Base-by-base conservation (phyloP, 2,113 vertebrate species). In the Sturnus vulgaris region DNA sequence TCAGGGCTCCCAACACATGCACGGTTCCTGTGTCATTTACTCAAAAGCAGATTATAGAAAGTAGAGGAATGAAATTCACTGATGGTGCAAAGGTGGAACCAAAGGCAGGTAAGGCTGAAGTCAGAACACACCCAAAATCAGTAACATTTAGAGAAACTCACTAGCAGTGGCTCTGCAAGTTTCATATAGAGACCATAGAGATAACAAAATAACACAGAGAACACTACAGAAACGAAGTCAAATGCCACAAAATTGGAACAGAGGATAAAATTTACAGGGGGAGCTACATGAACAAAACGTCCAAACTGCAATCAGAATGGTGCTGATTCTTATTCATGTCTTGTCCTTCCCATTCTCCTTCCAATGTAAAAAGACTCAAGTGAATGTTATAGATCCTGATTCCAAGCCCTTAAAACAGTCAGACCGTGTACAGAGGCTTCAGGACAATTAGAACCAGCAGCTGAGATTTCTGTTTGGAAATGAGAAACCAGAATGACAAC, bases 1-100 rank as follows among this genome's bases (percentile, higher is more conserved):
- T 88, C 71, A 81, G 92, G 78, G 55, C 20, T 15, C 27, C 15
- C 9, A 53, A 25, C 33, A 60, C 7, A 46, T 3, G 25, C 10
- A 91, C 33, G 60, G 49, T 91, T 95, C 84, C 61, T 82, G 63
- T 31, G 27, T 59, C 68, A 96, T 93, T 93, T 77, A 73, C 40
- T 71, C 25, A 25, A 89, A 96, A 61, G 10, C 35, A 50, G 37
- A 77, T 59, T n/a, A 73, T 15, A 18, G 13, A 13, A 88, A 50
- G 57, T 11, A 61, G 52, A 96, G 28, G 31, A 82, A 68, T n/a
- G 17, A 92, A 91, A 94, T 94, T 64, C 27, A 30, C 65, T 96
- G 81, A 90, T 33, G 84, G 47, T 78, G 59, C 61, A 76, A 50
- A 88, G 86, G 49, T 22, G 9, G 49, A 96, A 82, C 42, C 64